Conservation (phyloP, 2,113 vertebrate species). For the Nycticryphes semicollaris region DNA sequence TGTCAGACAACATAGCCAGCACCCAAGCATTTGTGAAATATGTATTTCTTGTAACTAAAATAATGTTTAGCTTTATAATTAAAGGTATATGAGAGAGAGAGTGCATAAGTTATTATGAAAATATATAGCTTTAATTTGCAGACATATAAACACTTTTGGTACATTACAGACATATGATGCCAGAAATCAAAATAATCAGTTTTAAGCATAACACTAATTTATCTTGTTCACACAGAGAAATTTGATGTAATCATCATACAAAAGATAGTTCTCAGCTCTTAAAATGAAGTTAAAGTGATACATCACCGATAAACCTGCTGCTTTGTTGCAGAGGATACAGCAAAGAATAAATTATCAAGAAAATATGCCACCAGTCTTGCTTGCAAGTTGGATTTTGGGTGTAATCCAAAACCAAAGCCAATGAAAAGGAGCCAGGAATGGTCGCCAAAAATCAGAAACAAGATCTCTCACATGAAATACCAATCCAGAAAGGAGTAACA, state of each 20-base stretch:
- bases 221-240: conserved; percentile 68
- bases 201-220: conserved; percentile 70
- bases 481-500: conserved; percentile 28
- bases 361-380: conserved; percentile 64
- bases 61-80: background rate
- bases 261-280: conserved; percentile 67
- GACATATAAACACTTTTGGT: conserved; percentile 85
- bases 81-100: conserved; percentile 60
- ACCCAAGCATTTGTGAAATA: background rate
- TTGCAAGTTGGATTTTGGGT: conserved; percentile 67
- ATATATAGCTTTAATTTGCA: conserved; percentile 86
- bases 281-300: conserved; percentile 66
- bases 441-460: conserved; percentile 50
- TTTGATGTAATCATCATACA: conserved; percentile 56
- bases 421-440: conserved; percentile 67
- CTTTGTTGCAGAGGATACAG: conserved; percentile 61
- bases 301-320: conserved; percentile 61
- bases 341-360: conserved; percentile 65
- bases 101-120: conserved; percentile 76
- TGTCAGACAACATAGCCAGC: background rate
- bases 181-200: conserved; percentile 66
- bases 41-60: background rate
- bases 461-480: conserved; percentile 54
- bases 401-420: conserved; percentile 65
- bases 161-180: conserved; percentile 77